phyloP scores from a whole-genome alignment of 2,113 vertebrate genomes.

The Mus musculus region DNA sequence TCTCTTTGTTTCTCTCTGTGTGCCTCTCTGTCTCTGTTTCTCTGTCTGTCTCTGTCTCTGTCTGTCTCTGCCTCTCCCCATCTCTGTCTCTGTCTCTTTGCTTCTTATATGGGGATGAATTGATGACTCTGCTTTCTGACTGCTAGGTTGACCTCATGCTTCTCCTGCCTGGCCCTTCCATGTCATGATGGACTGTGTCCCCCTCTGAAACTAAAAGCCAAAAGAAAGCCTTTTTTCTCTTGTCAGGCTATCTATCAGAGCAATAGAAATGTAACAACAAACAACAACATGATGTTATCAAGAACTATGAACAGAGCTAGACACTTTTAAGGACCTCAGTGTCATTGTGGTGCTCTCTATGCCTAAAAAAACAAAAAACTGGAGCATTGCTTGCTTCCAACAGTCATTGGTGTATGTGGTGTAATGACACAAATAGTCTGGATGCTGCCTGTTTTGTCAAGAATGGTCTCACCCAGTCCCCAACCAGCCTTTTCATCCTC shows the following conservation, averaged over 20 bases:
- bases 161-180: too few species aligned
- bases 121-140: too few species aligned
- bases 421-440: not conserved
- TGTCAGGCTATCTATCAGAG: not conserved
- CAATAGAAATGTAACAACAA: not conserved
- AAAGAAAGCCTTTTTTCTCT: not conserved
- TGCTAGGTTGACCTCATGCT: too few species aligned
- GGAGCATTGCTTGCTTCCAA: not conserved
- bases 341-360: not conserved
- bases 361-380: not conserved
- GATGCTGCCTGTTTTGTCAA: not conserved
- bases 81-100: too few species aligned
- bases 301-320: not conserved
- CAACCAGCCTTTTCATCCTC: not conserved
- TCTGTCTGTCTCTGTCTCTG: too few species aligned
- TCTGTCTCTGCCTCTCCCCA: too few species aligned
- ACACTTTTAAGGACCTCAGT: not conserved
- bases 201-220: not conserved
- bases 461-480: not conserved
- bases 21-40: too few species aligned
- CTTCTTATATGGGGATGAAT: too few species aligned
- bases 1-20: too few species aligned
- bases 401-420: not conserved
- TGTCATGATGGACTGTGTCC: not conserved
- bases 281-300: not conserved